Evolutionary conservation across 2,888 invertebrate genomes (phyloP).

Genomic region (Rotaria socialis): DNA sequence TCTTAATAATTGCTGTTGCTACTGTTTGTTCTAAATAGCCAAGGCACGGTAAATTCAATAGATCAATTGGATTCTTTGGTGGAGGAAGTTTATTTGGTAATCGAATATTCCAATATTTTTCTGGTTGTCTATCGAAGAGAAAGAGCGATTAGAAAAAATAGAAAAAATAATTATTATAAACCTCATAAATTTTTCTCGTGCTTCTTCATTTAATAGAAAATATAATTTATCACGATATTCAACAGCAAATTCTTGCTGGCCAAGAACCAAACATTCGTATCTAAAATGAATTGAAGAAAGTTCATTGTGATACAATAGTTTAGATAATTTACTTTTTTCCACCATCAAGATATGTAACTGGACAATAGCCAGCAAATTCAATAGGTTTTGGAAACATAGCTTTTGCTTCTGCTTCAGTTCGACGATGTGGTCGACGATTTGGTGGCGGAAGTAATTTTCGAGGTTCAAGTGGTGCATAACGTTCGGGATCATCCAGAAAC

Average conservation of each 20-base stretch:
- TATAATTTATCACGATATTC: constrained; percentile 56
- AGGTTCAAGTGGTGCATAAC: constrained; percentile 56
- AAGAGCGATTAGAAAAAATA: not conserved
- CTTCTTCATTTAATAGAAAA: constrained; percentile 55
- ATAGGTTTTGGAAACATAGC: constrained; percentile 51
- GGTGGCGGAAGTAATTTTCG: constrained; percentile 52
- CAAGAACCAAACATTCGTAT: constrained; percentile 58
- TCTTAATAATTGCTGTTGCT: constrained; percentile 55
- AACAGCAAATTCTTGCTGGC: constrained; percentile 54
- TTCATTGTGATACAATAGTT: too few species aligned
- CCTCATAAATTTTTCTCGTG: constrained; percentile 58
- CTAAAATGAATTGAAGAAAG: not conserved
- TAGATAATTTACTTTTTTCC: constrained; percentile 52
- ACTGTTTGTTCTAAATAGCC: constrained; percentile 60
- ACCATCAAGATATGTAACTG: constrained; percentile 59
- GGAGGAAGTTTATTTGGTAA: constrained; percentile 60
- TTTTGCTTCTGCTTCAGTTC: constrained; percentile 51
- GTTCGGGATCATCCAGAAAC: constrained; percentile 47
- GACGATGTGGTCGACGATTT: constrained; percentile 53
- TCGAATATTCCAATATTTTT: constrained; percentile 55
- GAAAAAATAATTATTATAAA: constrained; percentile 48
- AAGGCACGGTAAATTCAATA: constrained; percentile 56
- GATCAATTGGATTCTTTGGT: constrained; percentile 52
- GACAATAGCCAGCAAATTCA: constrained; percentile 58
- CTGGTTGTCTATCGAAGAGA: constrained; percentile 50